Conservation (phyloP, 2,888 invertebrate species). For the Cotesia congregata region DNA sequence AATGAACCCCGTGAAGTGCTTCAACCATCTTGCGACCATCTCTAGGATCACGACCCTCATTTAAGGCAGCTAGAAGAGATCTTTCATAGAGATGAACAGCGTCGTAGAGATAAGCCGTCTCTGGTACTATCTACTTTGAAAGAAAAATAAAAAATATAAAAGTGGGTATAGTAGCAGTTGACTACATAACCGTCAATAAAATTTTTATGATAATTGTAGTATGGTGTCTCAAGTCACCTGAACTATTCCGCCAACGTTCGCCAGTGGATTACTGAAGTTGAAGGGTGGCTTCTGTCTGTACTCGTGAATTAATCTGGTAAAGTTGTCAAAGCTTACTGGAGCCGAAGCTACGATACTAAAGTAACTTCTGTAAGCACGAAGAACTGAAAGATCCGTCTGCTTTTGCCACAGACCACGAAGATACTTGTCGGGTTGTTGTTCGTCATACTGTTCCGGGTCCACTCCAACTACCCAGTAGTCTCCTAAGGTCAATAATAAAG, state of each 20-base stretch:
- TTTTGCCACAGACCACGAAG: slow-evolving; percentile 80
- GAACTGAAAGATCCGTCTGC: slow-evolving; percentile 73
- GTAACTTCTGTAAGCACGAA: slow-evolving; percentile 85
- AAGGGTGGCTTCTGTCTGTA: slow-evolving; percentile 90
- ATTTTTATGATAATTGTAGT: background rate
- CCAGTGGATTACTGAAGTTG: slow-evolving; percentile 86
- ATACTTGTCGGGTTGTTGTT: slow-evolving; percentile 83
- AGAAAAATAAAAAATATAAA: slow-evolving; percentile 49
- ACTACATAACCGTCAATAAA: slow-evolving; percentile 5
- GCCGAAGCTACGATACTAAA: slow-evolving; percentile 86
- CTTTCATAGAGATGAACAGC: slow-evolving; percentile 92
- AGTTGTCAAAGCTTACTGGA: slow-evolving; percentile 80
- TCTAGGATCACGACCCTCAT: slow-evolving; percentile 77
- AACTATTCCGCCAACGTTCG: slow-evolving; percentile 77
- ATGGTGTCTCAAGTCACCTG: slow-evolving; percentile 56
- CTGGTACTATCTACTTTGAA: slow-evolving; percentile 81
- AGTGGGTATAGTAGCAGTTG: slow-evolving; percentile 19
- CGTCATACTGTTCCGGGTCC: slow-evolving; percentile 89
- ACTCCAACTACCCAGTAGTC: slow-evolving; percentile 95
- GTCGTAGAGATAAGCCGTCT: slow-evolving; percentile 94
- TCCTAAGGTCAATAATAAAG: slow-evolving; percentile 72
- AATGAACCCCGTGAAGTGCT: slow-evolving; percentile 82
- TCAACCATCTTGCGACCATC: slow-evolving; percentile 89
- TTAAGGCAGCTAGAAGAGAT: slow-evolving; percentile 81
- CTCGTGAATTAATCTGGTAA: slow-evolving; percentile 83